Base-by-base conservation (phyloP, 92 coral and sea anemone species). In the Montipora capitata region DNA sequence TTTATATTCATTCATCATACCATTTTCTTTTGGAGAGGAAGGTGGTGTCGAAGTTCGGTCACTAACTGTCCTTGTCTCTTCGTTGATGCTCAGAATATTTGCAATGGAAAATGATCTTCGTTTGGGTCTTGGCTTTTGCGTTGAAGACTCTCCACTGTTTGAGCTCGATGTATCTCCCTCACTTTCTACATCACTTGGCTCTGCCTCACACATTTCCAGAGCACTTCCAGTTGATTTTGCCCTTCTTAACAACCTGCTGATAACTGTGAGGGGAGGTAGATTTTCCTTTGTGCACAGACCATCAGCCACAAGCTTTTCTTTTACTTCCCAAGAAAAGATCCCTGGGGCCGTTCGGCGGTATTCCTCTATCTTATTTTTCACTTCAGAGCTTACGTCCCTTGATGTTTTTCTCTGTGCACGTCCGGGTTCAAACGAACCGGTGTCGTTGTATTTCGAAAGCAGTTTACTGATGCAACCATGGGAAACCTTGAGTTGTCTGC, bases 391-490 rank as follows among this genome's bases (percentile, higher is more conserved):
- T 49, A 87, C 84, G 45, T 87, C 91, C 27, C 91, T 68, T 7
- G 91, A 72, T 0, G 86, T 87, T 59, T 72, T 79, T 41, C 91
- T 40, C 56, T 81, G 80, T 4, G 84, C 91, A 14, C 91, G 87
- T 1, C 91, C 91, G 3, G 98, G 98, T 58, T 96, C 96, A 67
- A 88, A 91, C n/a, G 98, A 96, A 7, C 98, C 99, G 10, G 99
- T 98, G 68, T 98, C 99, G 72, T 98, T 98, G 93, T 96, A 98
- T 64, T 96, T 94, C 8, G 99, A 93, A 16, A 98, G 89, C 49
- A 98, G 89, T 69, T 98, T 98, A 61, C 99, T 98, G 59, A 98
- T 96, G 72, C 99, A 98, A 9, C 99, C 99, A 74, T 98, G 99
- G 0, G 99, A 98, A 9, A 98, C 99, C n/a, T 98, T 93, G 12